Conservation (phyloP, 2,797 vertebrate species). For the Pangasius sanitwongsei region DNA sequence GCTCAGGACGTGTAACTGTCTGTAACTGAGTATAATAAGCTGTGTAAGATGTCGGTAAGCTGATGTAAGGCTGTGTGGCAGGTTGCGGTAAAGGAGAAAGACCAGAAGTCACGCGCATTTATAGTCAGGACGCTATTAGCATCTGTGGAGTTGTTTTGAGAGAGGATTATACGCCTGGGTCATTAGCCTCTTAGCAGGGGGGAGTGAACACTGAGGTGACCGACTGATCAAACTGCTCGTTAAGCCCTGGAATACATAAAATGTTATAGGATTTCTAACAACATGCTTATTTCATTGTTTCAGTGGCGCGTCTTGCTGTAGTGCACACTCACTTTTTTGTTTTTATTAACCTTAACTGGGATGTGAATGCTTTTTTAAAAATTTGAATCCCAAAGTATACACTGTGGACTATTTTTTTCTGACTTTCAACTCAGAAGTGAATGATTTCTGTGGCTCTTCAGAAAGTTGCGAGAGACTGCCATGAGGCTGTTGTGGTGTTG, state of each 20-base stretch:
- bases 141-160: conserved; percentile 80
- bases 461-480: neutral
- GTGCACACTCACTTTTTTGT: neutral
- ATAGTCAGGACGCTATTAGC: conserved; percentile 79
- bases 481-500: neutral
- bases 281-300: conserved; percentile 58
- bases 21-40: neutral
- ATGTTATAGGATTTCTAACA: conserved; percentile 57
- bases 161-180: conserved; percentile 76
- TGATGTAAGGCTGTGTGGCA: conserved; percentile 11
- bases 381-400: neutral
- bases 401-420: neutral
- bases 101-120: conserved; percentile 75
- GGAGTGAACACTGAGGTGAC: conserved; percentile 73
- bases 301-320: neutral
- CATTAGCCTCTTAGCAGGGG: conserved; percentile 80
- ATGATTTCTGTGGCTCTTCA: neutral
- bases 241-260: conserved; percentile 72
- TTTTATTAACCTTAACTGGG: neutral
- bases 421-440: neutral
- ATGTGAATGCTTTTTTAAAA: neutral
- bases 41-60: neutral
- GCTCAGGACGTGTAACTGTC: neutral
- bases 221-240: conserved; percentile 79
- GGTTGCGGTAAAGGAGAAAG: conserved; percentile 68